Evolutionary conservation across 2,113 vertebrate genomes (phyloP).

Genomic region (Raja brachyura): DNA sequence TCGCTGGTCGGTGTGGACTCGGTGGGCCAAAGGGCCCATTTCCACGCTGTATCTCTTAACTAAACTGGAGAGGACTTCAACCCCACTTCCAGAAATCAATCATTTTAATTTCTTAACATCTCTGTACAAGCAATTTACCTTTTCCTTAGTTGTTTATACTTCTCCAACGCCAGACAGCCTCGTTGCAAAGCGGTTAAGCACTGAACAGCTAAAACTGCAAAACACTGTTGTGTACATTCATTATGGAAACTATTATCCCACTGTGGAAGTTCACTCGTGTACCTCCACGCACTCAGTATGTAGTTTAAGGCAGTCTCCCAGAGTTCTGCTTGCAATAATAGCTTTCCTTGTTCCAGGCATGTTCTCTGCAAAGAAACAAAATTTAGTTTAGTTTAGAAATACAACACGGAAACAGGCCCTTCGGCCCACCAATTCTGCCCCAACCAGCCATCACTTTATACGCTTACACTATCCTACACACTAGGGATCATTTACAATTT

Average conservation of each 20-base stretch:
- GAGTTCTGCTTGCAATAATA: conserved; percentile 2
- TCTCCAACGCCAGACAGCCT: background rate
- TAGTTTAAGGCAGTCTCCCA: conserved; percentile 25
- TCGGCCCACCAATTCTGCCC: too few species aligned
- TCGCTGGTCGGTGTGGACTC: too few species aligned
- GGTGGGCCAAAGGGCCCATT: too few species aligned
- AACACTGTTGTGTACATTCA: conserved; percentile 9
- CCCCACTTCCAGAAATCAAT: background rate
- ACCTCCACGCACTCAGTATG: background rate
- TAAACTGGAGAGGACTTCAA: background rate
- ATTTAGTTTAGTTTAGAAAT: too few species aligned
- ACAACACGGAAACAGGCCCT: too few species aligned
- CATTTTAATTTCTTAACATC: background rate
- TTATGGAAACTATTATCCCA: conserved; percentile 34
- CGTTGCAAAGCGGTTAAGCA: background rate
- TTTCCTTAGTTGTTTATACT: conserved; percentile 18
- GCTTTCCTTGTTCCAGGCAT: conserved; percentile 18
- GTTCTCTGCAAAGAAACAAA: conserved; percentile 15
- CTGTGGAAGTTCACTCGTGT: conserved; percentile 24
- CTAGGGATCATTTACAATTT: too few species aligned
- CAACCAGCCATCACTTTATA: too few species aligned
- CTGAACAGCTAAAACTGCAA: conserved; percentile 21
- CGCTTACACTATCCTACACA: too few species aligned
- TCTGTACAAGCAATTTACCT: background rate
- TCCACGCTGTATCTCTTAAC: too few species aligned